Percentiles rank a stretch among this genome's conserved stretches.
Conservation (phyloP, 2,888 invertebrate species). For the Kuschelorhynchus macadamiae region DNA sequence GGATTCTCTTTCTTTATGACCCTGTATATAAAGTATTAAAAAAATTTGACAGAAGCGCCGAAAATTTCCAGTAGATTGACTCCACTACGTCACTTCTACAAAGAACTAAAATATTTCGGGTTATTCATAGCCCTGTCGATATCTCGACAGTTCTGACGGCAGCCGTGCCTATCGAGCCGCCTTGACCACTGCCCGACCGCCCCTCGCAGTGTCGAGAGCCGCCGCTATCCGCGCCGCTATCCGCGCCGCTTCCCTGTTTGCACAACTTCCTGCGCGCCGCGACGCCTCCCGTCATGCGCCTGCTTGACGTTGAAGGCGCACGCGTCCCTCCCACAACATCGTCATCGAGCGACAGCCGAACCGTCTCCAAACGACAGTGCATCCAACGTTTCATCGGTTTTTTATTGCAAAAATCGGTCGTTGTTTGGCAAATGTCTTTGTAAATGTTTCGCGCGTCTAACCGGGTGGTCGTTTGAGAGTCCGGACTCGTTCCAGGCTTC, state of each 20-base stretch:
- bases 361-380: constrained; percentile 53
- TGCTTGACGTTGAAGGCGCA: constrained; percentile 56
- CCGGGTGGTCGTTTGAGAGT: constrained; percentile 18
- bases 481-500: constrained; percentile 1
- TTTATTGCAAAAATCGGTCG: constrained; percentile 38
- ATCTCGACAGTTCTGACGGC: no score
- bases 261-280: constrained; percentile 23
- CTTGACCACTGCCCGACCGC: neutral
- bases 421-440: constrained; percentile 28
- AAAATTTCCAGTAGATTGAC: no score
- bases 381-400: constrained; percentile 29
- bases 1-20: no score
- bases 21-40: no score
- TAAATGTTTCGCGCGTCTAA: constrained; percentile 27
- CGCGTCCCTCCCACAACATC: constrained; percentile 51
- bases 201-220: neutral
- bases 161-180: neutral
- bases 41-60: no score
- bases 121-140: no score
- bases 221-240: no score
- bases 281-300: constrained; percentile 40
- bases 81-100: no score
- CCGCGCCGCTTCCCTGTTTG: neutral
- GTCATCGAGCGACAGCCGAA: constrained; percentile 62
- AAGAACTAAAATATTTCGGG: no score